Conservation (phyloP, 2,888 invertebrate genomes). For the Crocallis elinguaria region DNA sequence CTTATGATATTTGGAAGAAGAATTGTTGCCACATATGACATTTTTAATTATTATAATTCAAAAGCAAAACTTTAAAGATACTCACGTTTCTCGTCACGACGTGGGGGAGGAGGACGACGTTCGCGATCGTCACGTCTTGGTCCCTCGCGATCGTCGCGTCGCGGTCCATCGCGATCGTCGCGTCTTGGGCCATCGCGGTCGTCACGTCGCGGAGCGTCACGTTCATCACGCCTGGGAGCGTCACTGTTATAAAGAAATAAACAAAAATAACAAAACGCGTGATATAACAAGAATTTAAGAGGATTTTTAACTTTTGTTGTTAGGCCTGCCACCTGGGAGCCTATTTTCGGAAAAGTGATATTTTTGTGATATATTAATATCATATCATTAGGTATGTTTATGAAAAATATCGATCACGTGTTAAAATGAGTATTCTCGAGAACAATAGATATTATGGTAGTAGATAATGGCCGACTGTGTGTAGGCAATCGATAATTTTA, state of each 20-base stretch:
- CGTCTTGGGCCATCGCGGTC: constrained; percentile 55
- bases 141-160: constrained; percentile 54
- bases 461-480: too few relatives aligned
- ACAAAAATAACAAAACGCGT: neutral
- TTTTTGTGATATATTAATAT: too few relatives aligned
- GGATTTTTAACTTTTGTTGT: too few relatives aligned
- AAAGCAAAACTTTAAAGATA: constrained; percentile 15
- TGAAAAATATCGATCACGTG: too few relatives aligned
- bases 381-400: too few relatives aligned
- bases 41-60: neutral
- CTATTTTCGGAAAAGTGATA: too few relatives aligned
- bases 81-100: constrained; percentile 80
- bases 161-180: constrained; percentile 50
- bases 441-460: too few relatives aligned
- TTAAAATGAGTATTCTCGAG: too few relatives aligned
- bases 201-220: constrained; percentile 42
- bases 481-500: too few relatives aligned
- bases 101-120: constrained; percentile 64
- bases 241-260: constrained; percentile 29
- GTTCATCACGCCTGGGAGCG: constrained; percentile 36
- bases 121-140: constrained; percentile 56
- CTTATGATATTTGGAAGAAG: too few relatives aligned
- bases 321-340: too few relatives aligned
- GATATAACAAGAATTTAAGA: too few relatives aligned
- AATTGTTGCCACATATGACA: neutral